A percentile compares a stretch with the other conserved stretches of the same genome.
Evolutionary conservation across 1,140 invertebrate genomes (phyloP).

Genomic region (Drosophila sechellia): DNA sequence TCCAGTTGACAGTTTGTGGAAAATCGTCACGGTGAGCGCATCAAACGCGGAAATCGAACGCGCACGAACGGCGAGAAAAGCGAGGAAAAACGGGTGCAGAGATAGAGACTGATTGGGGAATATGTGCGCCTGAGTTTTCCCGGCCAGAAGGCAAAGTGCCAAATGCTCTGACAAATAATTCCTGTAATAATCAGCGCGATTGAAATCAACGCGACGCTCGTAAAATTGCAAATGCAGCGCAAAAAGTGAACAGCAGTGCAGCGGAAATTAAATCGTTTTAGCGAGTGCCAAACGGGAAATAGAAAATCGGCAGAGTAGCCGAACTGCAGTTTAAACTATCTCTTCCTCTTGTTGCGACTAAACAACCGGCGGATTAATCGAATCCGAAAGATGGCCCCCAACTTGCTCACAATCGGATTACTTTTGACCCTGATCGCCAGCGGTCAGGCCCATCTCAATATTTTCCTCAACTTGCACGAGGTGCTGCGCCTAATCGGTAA

Average conservation of each 20-base stretch:
- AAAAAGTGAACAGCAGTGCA: constrained; percentile 33
- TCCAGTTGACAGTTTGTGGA: constrained; percentile 55
- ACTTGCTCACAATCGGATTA: constrained; percentile 77
- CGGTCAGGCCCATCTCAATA: constrained; percentile 78
- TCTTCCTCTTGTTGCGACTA: constrained; percentile 2
- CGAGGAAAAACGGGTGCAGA: constrained; percentile 39
- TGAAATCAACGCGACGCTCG: constrained; percentile 44
- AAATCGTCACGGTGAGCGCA: constrained; percentile 81
- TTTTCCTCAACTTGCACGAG: constrained; percentile 84
- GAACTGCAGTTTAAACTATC: constrained; percentile 8
- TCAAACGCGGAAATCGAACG: constrained; percentile 51
- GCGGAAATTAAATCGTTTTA: constrained; percentile 32
- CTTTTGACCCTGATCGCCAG: constrained; percentile 59
- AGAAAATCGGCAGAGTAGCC: background rate
- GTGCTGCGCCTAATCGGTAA: constrained; percentile 84
- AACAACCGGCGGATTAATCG: constrained; percentile 4
- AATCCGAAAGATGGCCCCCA: constrained; percentile 52
- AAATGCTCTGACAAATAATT: constrained; percentile 58
- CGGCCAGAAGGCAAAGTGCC: constrained; percentile 44
- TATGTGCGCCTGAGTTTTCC: constrained; percentile 54
- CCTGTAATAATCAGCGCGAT: constrained; percentile 21
- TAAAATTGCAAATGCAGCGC: constrained; percentile 6
- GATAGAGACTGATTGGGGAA: constrained; percentile 46
- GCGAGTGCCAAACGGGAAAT: constrained; percentile 33
- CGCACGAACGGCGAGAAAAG: constrained; percentile 61